Evolutionary conservation across 2,113 vertebrate species (phyloP), one percentile per base, ranked within the genome.

Genomic region (Rhinolophus ferrumequinum): DNA sequence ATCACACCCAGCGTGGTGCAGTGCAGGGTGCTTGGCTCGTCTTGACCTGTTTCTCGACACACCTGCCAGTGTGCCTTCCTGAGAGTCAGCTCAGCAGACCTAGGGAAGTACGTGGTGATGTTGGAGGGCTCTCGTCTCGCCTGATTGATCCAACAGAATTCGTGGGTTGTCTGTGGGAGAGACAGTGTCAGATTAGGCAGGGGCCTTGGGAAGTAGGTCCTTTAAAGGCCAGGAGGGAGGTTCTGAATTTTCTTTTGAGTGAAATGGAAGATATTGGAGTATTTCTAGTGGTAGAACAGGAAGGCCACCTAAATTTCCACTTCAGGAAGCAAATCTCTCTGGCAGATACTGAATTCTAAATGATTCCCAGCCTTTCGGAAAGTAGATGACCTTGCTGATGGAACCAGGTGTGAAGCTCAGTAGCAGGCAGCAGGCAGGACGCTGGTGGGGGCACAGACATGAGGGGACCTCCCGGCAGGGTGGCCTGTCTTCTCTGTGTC

Each of bases 381-480:
- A 28, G 21, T n/a, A 12, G 30, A 41, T 54, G 87, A n/a, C 24
- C 26, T 16, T 33, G 33, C 5, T 18, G 19, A 13, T 26, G 38
- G 28, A 7, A 11, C 12, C 35, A 38, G 38, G 38, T 56, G 8
- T 3, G 6, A 13, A 24, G 3, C 47, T 62, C 0, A 6, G 35
- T 24, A 44, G 44, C 12, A 7, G 56, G 47, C 47, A 26, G 3
- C 13, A 0, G 24, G 3, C 4, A 35, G 52, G 52, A 3, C 21
- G 9, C 22, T 30, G 33, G 33, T 21, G 10, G 6, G 22, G 26
- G 28, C 1, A 9, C 52, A 38, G 11, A 16, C 12, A 2, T 7
- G 0, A 4, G 30, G 52, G 8, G 2, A 6, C 15, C 6, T 10
- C 4, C 22, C 1, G 26, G 16, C 47, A 50, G 47, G 47, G 47